Evolutionary conservation across 2,888 invertebrate genomes (phyloP).

Genomic region (Coelopa pilipes): DNA sequence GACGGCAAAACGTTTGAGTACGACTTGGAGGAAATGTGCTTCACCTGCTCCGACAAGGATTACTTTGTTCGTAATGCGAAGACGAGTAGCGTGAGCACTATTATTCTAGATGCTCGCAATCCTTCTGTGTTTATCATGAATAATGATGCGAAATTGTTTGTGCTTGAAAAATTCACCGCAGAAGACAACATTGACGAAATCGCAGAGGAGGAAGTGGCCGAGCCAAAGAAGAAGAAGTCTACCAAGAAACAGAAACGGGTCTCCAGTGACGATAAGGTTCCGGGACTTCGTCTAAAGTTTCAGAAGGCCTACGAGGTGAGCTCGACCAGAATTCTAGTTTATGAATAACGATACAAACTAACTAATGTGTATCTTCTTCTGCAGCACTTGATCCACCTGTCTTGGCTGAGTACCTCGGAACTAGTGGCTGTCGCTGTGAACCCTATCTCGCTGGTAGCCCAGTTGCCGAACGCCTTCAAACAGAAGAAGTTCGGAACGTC

Average conservation of each 20-base stretch:
- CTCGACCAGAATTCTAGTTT: slow-evolving; percentile 11
- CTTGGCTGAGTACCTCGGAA: slow-evolving; percentile 76
- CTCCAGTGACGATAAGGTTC: slow-evolving; percentile 38
- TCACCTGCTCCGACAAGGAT: slow-evolving; percentile 69
- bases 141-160: slow-evolving; percentile 74
- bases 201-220: slow-evolving; percentile 12
- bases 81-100: slow-evolving; percentile 68
- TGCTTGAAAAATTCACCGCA: slow-evolving; percentile 50
- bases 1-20: slow-evolving; percentile 87
- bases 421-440: slow-evolving; percentile 82
- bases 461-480: slow-evolving; percentile 77
- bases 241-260: slow-evolving; percentile 37
- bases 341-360: neutral
- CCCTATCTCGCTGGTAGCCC: slow-evolving; percentile 75
- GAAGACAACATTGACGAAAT: slow-evolving; percentile 3
- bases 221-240: slow-evolving; percentile 32
- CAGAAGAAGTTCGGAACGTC: slow-evolving; percentile 74
- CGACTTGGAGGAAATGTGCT: slow-evolving; percentile 72
- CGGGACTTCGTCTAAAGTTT: slow-evolving; percentile 46
- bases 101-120: slow-evolving; percentile 73
- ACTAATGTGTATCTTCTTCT: neutral
- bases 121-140: slow-evolving; percentile 76
- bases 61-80: slow-evolving; percentile 69
- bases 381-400: slow-evolving; percentile 81
- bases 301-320: slow-evolving; percentile 53